Base-by-base conservation (phyloP, 1,140 invertebrate genomes). In the Drosophila arawakana region DNA sequence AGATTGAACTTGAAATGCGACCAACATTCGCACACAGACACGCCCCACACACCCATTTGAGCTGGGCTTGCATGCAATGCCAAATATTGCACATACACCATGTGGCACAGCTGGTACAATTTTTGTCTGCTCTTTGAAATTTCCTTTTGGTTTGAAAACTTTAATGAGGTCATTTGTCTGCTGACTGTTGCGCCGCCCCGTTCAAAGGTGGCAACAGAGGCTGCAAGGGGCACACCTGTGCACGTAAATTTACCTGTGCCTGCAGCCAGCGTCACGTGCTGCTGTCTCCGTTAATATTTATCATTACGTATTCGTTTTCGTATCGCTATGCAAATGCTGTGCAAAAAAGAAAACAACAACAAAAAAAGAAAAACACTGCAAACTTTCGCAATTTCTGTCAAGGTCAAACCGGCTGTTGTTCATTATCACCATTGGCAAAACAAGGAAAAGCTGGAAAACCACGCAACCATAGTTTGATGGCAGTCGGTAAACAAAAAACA, bases 61-160 rank as follows among this genome's bases (percentile, higher is more conserved):
- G 35, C 46, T 43, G 9, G 49, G 66, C 15, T 49, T 58, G 61
- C 46, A 44, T 49, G 18, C 58, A 75, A 30, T 35, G 74, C 46
- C 61, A 85, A 73, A 55, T 76, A 50, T 73, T 78, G 79, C 84
- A 89, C 84, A 88, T 81, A 83, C 80, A 74, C 47, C 74, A 41
- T 57, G 61, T 76, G 18, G 74, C 49, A 52, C 52, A 18, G 52
- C 54, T 52, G 43, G 37, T 55, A 50, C 46, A 54, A 54, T 55
- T 55, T 18, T 39, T 39, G 15, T 77, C 67, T 74, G 69, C 47
- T 68, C 47, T 21, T 37, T 49, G 57, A 44, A 34, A 47, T 61
- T 35, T 57, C 35, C 47, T 66, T 49, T 30, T 39, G 54, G 37
- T 39, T 37, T 62, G 41, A 18, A 43, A 58, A 59, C 77, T 71